Evolutionary conservation across 2,888 invertebrate species (phyloP), one percentile per base, ranked within the genome.

Genomic region (Pyrocoelia pectoralis): DNA sequence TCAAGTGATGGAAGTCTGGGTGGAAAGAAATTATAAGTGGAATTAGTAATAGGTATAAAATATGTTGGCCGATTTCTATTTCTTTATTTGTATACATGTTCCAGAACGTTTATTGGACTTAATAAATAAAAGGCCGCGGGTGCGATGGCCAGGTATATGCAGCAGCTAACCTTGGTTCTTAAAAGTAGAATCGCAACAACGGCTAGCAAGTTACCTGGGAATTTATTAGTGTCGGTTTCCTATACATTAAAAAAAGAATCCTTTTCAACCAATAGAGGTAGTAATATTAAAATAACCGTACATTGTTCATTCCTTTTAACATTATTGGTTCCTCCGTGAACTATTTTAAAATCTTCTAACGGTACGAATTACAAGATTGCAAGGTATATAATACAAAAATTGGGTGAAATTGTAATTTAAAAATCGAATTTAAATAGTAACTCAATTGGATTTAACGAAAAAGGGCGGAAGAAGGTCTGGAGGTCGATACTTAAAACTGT

Each of bases 151-250:
- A 78, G 74, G 74, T 77, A 77, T 69, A 73, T 71, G 74, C 33
- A 72, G 73, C 70, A 71, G 72, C 72, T 75, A 78, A 78, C 78
- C 78, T 78, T 78, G 78, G 76, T 68, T 69, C 58, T 73, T 75
- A 75, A 78, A 76, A 76, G 77, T 76, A 76, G 76, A 74, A 71
- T 72, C 73, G 71, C 76, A 68, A 70, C 73, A 58, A 68, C 50
- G 59, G 66, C 72, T 68, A 46, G 46, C 76, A 76, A 76, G 76
- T 76, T 75, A 76, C 78, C 75, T 76, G 75, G 74, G 76, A 75
- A 77, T 77, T 77, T 76, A 76, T 76, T 71, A 71, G 70, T 70
- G 71, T 69, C 73, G 69, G 54, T 46, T 46, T 46, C 17, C 46
- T 46, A 46, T 18, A 46, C 8, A 17, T 46, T 46, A 46, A 10